Conservation (phyloP, 2,113 vertebrate species). For the Takifugu flavidus region DNA sequence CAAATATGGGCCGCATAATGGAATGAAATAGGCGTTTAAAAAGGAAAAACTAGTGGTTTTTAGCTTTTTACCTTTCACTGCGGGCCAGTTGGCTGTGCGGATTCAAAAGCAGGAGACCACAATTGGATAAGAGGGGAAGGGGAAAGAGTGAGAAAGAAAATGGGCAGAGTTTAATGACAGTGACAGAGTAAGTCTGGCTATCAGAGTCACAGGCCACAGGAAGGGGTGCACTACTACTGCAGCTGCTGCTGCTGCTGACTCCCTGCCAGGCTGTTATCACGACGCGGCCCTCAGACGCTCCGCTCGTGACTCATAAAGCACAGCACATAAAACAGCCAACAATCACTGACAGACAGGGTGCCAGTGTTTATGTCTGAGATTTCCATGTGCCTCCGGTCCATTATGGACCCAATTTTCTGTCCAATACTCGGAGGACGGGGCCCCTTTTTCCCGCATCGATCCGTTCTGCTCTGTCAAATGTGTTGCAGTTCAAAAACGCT, state of each 20-base stretch:
- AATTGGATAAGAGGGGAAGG: conserved; percentile 11
- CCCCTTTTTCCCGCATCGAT: conserved; percentile 26
- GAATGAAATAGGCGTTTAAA: not conserved
- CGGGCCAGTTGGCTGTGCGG: conserved; percentile 64
- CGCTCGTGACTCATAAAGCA: conserved; percentile 20
- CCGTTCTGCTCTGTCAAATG: conserved; percentile 27
- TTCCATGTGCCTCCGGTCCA: not conserved
- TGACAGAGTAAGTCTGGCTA: conserved; percentile 37
- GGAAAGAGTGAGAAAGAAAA: conserved; percentile 36
- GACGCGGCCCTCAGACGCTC: conserved; percentile 33
- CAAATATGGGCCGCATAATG: not conserved
- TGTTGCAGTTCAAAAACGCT: conserved; percentile 26
- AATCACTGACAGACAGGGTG: not conserved
- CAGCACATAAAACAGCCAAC: conserved; percentile 2
- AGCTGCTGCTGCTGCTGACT: conserved; percentile 32
- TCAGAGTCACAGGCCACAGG: conserved; percentile 32
- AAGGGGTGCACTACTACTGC: not conserved
- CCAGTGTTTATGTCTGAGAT: not conserved
- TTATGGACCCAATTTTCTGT: conserved; percentile 1
- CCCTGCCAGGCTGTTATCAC: conserved; percentile 34
- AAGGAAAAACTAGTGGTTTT: not conserved
- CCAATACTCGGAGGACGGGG: conserved; percentile 12
- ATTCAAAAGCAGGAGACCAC: conserved; percentile 11
- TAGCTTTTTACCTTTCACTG: conserved; percentile 61
- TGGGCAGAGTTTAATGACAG: conserved; percentile 34